Percentiles rank a stretch among this genome's conserved stretches.
phyloP scores from a whole-genome alignment of 1,140 invertebrate genomes.

The Lasioglossum albipes region DNA sequence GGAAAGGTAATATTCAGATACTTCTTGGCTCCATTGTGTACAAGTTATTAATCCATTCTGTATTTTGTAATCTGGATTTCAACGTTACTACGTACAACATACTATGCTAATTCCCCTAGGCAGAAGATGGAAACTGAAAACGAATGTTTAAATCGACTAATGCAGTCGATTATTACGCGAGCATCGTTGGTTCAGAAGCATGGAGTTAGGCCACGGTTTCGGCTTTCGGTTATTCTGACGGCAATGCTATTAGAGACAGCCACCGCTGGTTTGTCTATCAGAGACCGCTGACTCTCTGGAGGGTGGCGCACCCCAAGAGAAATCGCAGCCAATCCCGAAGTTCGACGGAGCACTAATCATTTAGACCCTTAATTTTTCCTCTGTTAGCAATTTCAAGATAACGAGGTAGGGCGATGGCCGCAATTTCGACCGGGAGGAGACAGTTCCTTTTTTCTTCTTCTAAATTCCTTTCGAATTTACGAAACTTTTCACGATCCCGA shows the following conservation, averaged over 20 bases:
- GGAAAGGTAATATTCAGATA: too few relatives aligned
- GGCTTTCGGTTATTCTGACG: slow-evolving; percentile 23
- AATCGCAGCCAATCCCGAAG: slow-evolving; percentile 46
- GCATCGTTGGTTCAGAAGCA: not conserved
- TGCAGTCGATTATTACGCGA: not conserved
- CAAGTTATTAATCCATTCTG: too few relatives aligned
- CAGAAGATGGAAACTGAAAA: too few relatives aligned
- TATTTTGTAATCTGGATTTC: too few relatives aligned
- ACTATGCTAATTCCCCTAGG: too few relatives aligned
- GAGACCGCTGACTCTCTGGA: slow-evolving; percentile 26
- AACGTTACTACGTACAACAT: too few relatives aligned
- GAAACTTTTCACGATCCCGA: too few relatives aligned
- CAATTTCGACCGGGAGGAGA: not conserved
- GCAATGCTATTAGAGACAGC: slow-evolving; percentile 24
- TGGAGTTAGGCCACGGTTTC: not conserved
- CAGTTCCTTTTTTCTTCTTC: too few relatives aligned
- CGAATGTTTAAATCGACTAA: too few relatives aligned
- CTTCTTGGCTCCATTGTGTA: too few relatives aligned
- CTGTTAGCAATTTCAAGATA: slow-evolving; percentile 7
- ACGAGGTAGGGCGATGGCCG: slow-evolving; percentile 21
- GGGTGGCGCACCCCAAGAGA: slow-evolving; percentile 31
- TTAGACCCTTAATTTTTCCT: slow-evolving; percentile 47
- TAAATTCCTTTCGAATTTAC: not conserved
- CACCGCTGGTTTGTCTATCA: slow-evolving; percentile 35
- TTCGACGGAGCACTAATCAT: slow-evolving; percentile 45